These are phyloP conservation scores for Formica selysi DNA, from an alignment of 1,140 invertebrate genomes.

Conservation along the genomic window DNA sequence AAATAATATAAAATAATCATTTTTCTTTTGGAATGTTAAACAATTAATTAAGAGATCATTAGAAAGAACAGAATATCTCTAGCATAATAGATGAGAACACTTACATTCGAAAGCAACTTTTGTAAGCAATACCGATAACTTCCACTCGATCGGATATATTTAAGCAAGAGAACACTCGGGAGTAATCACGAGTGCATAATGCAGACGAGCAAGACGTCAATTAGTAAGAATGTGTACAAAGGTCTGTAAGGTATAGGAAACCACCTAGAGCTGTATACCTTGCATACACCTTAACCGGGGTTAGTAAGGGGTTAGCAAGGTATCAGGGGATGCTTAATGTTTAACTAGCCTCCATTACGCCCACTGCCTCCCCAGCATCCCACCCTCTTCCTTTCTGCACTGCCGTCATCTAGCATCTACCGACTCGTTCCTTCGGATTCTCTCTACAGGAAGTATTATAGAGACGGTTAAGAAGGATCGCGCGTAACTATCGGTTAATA, in stretches of 20 bases:
- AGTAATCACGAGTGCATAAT: constrained; percentile 82
- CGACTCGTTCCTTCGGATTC: constrained; percentile 71
- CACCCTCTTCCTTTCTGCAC: constrained; percentile 45
- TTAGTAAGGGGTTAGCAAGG: constrained; percentile 81
- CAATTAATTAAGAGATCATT: constrained; percentile 3
- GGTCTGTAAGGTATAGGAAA: constrained; percentile 78
- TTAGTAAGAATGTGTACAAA: constrained; percentile 85
- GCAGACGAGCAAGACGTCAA: constrained; percentile 81
- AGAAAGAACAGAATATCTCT: neutral
- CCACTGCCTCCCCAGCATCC: constrained; percentile 68
- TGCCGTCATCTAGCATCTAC: constrained; percentile 76
- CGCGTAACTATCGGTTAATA: constrained; percentile 70
- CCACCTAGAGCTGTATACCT: constrained; percentile 78
- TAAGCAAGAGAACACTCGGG: constrained; percentile 74
- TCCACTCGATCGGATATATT: constrained; percentile 71
- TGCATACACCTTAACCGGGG: constrained; percentile 80
- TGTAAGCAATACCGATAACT: constrained; percentile 40
- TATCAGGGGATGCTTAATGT: constrained; percentile 85
- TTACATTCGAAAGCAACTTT: constrained; percentile 38
- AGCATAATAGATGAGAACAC: neutral
- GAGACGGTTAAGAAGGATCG: constrained; percentile 76
- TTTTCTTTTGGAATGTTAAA: neutral
- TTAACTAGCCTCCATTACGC: constrained; percentile 85
- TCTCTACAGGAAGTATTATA: constrained; percentile 79
- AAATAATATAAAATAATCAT: neutral